phyloP scores from a whole-genome alignment of 2,797 vertebrate genomes.

The Gallinago nigripennis region DNA sequence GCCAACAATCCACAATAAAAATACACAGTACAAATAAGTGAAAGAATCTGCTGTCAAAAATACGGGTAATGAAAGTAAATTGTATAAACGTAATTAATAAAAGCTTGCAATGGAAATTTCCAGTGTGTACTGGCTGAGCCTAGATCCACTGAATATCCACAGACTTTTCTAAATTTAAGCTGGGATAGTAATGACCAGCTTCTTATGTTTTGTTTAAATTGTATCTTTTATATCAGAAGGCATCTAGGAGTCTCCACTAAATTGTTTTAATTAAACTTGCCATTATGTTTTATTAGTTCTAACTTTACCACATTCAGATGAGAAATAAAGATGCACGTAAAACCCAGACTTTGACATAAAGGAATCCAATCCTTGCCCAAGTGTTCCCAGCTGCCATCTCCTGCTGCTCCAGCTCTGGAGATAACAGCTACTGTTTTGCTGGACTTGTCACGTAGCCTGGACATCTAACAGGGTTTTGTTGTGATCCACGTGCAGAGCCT shows the following conservation, averaged over 20 bases:
- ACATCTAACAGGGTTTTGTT: neutral
- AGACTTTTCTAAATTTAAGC: constrained; percentile 27
- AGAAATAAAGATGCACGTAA: constrained; percentile 29
- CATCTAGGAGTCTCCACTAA: constrained; percentile 53
- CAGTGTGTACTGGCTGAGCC: constrained; percentile 9
- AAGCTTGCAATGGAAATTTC: constrained; percentile 66
- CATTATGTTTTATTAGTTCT: constrained; percentile 47
- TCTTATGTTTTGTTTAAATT: constrained; percentile 22
- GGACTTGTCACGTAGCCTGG: constrained; percentile 14
- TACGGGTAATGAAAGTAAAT: constrained; percentile 50
- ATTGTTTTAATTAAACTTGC: constrained; percentile 60
- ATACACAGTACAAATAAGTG: constrained; percentile 58
- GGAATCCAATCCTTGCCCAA: neutral
- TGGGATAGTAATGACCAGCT: constrained; percentile 7
- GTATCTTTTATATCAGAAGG: constrained; percentile 42
- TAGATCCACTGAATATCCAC: constrained; percentile 9
- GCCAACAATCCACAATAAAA: constrained; percentile 67
- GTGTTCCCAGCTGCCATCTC: neutral
- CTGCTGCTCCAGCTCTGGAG: constrained; percentile 21
- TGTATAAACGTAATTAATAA: constrained; percentile 63
- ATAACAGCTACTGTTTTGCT: constrained; percentile 59
- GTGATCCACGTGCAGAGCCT: neutral
- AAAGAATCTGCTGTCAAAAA: constrained; percentile 66
- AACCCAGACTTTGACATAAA: neutral
- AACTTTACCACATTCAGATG: constrained; percentile 14